Conservation (phyloP, 1,140 invertebrate genomes). For the Caenorhabditis briggsae region DNA sequence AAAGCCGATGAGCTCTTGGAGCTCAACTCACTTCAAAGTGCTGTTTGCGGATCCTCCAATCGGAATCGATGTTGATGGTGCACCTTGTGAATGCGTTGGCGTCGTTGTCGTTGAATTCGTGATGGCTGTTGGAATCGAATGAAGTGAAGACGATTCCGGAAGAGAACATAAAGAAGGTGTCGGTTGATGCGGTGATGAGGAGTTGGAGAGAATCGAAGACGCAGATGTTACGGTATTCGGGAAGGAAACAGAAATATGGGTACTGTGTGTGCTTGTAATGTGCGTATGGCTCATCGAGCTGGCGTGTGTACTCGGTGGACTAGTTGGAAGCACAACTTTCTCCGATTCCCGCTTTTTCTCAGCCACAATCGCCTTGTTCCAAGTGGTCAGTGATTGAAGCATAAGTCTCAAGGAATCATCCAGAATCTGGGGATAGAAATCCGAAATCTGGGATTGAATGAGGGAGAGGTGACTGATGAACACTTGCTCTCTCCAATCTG, state of each 20-base stretch:
- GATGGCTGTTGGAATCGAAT: constrained; percentile 16
- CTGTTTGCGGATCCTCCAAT: constrained; percentile 1
- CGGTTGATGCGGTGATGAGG: constrained; percentile 22
- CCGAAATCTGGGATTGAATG: constrained; percentile 82
- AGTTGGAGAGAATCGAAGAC: constrained; percentile 7
- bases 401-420: constrained; percentile 95
- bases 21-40: background rate
- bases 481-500: constrained; percentile 96
- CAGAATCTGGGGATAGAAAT: constrained; percentile 86
- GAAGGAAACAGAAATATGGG: constrained; percentile 55
- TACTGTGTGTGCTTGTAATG: constrained; percentile 18
- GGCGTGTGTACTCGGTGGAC: constrained; percentile 6
- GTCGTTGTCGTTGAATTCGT: constrained; percentile 8
- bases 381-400: constrained; percentile 90
- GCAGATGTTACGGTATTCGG: constrained; percentile 19
- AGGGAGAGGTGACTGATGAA: constrained; percentile 81
- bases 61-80: constrained; percentile 20
- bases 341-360: constrained; percentile 70
- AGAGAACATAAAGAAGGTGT: constrained; percentile 18
- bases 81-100: constrained; percentile 1
- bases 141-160: constrained; percentile 13
- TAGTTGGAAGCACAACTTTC: constrained; percentile 58
- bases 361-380: constrained; percentile 86
- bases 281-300: background rate
- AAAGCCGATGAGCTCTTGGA: background rate